phyloP scores from a whole-genome alignment of 2,888 invertebrate species.

The Drosophila mimetica region DNA sequence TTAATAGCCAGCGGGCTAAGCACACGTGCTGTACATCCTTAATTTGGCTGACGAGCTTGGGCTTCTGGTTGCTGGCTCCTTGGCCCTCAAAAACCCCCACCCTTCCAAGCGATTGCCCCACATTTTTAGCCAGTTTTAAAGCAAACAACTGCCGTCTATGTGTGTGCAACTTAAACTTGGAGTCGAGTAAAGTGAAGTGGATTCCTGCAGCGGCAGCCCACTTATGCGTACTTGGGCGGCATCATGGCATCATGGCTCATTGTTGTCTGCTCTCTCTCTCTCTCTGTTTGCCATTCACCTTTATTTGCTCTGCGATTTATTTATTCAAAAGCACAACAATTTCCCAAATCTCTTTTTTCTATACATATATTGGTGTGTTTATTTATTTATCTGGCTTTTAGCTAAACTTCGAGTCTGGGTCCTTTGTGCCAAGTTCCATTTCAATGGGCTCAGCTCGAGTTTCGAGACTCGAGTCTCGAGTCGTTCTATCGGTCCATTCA shows the following conservation, averaged over 20 bases:
- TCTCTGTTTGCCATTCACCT: conserved; percentile 57
- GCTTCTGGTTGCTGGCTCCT: background rate
- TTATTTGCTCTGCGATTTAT: conserved; percentile 65
- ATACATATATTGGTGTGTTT: conserved; percentile 13
- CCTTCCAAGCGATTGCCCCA: background rate
- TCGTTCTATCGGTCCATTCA: conserved; percentile 50
- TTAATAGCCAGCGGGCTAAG: conserved; percentile 68
- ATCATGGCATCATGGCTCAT: conserved; percentile 58
- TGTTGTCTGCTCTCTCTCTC: conserved; percentile 47
- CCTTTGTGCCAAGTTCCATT: conserved; percentile 71
- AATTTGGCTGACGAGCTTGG: conserved; percentile 61
- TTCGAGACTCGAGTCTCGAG: conserved; percentile 11
- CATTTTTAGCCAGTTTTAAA: conserved; percentile 35
- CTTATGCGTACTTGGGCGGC: conserved; percentile 51
- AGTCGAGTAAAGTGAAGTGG: conserved; percentile 18
- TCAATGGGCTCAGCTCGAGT: conserved; percentile 59
- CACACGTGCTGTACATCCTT: conserved; percentile 73
- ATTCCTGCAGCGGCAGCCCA: conserved; percentile 27
- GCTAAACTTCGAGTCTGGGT: conserved; percentile 72
- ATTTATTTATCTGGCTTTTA: conserved; percentile 71
- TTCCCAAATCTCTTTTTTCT: conserved; percentile 49
- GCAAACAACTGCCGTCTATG: conserved; percentile 22
- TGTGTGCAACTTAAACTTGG: conserved; percentile 43
- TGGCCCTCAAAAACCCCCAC: background rate
- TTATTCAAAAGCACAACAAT: conserved; percentile 70